phyloP scores from a whole-genome alignment of 2,113 vertebrate species.

The Alectura lathami region DNA sequence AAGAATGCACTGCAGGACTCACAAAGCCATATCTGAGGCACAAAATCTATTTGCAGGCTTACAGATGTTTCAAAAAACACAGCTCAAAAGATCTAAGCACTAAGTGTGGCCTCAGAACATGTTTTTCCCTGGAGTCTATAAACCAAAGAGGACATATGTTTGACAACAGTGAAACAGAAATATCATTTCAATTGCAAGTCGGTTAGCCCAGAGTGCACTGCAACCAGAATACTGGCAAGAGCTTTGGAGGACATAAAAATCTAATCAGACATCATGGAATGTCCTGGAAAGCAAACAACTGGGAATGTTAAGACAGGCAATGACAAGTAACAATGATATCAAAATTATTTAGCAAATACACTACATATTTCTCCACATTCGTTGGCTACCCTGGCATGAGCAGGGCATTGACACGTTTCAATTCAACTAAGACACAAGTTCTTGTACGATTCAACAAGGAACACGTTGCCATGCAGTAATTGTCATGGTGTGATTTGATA shows the following conservation, averaged over 20 bases:
- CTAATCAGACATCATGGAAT: neutral
- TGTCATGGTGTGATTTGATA: neutral
- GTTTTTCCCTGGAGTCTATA: neutral
- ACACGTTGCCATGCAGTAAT: neutral
- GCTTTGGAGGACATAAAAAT: constrained; percentile 3
- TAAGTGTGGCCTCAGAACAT: neutral
- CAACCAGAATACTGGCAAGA: neutral
- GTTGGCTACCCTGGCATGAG: neutral
- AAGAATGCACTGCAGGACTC: neutral
- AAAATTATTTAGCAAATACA: neutral
- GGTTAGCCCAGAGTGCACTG: neutral
- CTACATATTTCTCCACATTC: neutral
- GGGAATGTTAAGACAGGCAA: neutral
- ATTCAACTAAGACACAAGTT: neutral
- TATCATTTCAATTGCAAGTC: neutral
- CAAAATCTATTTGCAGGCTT: neutral
- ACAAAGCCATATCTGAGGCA: neutral
- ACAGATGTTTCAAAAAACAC: neutral
- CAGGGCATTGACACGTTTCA: neutral
- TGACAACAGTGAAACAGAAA: neutral
- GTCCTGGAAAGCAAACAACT: neutral
- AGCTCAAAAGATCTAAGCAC: neutral
- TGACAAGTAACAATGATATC: neutral
- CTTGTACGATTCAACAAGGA: neutral
- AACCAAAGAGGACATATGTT: neutral